These are phyloP conservation scores for Podarcis cretensis DNA, from an alignment of 2,113 vertebrate genomes.

Conservation along the genomic window DNA sequence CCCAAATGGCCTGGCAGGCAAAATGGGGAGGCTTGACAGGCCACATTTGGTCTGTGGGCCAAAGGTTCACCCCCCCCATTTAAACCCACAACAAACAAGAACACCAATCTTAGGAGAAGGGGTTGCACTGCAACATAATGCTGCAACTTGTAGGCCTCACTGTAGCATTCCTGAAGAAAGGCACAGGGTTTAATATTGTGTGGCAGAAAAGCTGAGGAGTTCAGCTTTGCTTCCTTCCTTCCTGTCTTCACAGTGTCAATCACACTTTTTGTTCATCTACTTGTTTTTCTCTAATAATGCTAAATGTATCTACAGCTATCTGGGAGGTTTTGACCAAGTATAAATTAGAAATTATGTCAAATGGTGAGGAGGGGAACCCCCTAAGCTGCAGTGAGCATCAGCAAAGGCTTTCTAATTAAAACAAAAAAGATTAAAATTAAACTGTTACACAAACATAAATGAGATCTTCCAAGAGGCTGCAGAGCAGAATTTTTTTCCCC, in stretches of 20 bases:
- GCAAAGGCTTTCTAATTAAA: neutral
- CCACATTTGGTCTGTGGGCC: too few species aligned
- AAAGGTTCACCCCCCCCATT: too few species aligned
- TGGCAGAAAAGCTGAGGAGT: neutral
- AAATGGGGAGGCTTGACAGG: too few species aligned
- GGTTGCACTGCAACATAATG: too few species aligned
- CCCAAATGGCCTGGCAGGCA: too few species aligned
- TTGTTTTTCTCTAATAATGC: constrained; percentile 20
- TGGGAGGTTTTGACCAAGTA: neutral
- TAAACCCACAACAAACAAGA: neutral
- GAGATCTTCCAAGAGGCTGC: neutral
- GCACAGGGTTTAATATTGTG: too few species aligned
- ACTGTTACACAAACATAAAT: neutral
- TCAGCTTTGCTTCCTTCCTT: neutral
- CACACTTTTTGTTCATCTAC: constrained; percentile 1
- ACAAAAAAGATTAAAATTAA: neutral
- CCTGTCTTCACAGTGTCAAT: neutral
- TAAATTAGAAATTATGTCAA: neutral
- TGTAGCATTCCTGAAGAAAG: too few species aligned
- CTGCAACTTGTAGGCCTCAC: too few species aligned
- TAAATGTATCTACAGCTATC: neutral
- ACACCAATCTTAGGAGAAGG: neutral
- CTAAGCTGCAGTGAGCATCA: neutral
- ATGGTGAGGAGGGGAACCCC: constrained; percentile 12
- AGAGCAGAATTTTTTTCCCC: neutral